Percentiles rank a stretch among this genome's conserved stretches.
phyloP scores from a whole-genome alignment of 2,888 invertebrate genomes.

The Bhutanitis thaidina region DNA sequence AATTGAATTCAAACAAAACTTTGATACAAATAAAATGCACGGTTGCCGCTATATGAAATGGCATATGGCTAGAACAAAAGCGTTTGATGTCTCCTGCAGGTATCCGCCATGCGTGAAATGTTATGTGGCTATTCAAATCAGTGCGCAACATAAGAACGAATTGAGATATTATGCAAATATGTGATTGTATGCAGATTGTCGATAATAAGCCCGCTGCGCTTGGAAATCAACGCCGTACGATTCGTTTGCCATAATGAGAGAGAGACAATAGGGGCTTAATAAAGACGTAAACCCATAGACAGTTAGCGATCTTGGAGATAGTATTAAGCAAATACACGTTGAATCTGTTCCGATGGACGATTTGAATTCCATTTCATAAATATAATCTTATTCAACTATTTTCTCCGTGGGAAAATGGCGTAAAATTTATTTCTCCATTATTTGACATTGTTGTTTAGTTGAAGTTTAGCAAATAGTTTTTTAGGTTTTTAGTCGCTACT shows the following conservation, averaged over 20 bases:
- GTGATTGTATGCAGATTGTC: conserved; percentile 76
- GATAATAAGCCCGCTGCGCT: conserved; percentile 62
- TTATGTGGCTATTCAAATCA: conserved; percentile 51
- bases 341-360: not conserved
- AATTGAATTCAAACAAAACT: too few relatives aligned
- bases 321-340: conserved; percentile 30
- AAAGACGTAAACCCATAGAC: conserved; percentile 62
- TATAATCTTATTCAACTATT: not conserved
- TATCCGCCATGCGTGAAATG: conserved; percentile 45
- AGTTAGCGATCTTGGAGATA: conserved; percentile 48
- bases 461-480: too few relatives aligned
- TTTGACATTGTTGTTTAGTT: too few relatives aligned
- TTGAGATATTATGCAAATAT: conserved; percentile 79
- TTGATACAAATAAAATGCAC: too few relatives aligned
- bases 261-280: conserved; percentile 69
- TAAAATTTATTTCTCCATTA: too few relatives aligned
- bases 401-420: not conserved
- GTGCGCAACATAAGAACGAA: conserved; percentile 57
- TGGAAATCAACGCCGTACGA: conserved; percentile 58
- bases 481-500: too few relatives aligned
- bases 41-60: too few relatives aligned
- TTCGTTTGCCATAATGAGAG: conserved; percentile 71
- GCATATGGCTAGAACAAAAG: not conserved
- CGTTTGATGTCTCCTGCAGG: conserved; percentile 20
- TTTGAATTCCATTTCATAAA: conserved; percentile 3